phyloP scores from a whole-genome alignment of 2,888 invertebrate genomes.

The Lasiommata megera region DNA sequence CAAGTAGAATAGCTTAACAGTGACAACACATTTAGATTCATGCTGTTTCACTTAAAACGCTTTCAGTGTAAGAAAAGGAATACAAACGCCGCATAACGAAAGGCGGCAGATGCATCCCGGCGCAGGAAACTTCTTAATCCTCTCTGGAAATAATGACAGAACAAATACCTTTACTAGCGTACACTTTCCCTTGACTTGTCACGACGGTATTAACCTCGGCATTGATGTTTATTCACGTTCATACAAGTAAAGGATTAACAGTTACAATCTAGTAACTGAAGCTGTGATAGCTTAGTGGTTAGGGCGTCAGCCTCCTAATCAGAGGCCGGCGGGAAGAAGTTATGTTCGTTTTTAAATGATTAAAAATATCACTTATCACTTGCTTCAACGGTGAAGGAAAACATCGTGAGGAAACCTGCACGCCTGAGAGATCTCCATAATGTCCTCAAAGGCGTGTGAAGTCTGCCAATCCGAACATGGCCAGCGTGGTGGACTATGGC shows the following conservation, averaged over 20 bases:
- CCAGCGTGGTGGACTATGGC: no score
- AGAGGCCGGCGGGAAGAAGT: no score
- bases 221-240: slow-evolving; percentile 11
- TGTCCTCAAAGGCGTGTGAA: no score
- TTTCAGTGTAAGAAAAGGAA: slow-evolving; percentile 17
- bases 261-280: no score
- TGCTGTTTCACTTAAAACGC: slow-evolving; percentile 9
- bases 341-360: no score
- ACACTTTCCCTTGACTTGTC: slow-evolving; percentile 26
- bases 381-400: no score
- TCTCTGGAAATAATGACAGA: slow-evolving; percentile 43
- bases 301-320: no score
- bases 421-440: no score
- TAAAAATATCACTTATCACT: no score
- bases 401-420: no score
- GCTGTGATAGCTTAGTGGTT: no score
- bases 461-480: no score
- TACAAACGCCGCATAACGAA: slow-evolving; percentile 34
- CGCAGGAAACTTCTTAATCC: slow-evolving; percentile 46
- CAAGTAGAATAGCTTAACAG: background rate
- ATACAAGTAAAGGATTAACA: slow-evolving; percentile 1
- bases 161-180: slow-evolving; percentile 30
- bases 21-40: background rate
- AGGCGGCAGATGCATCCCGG: slow-evolving; percentile 39
- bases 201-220: slow-evolving; percentile 23